Percentiles rank a stretch among this genome's conserved stretches.
Evolutionary conservation across 2,797 vertebrate species (phyloP).

Genomic region (Decapterus maruadsi): DNA sequence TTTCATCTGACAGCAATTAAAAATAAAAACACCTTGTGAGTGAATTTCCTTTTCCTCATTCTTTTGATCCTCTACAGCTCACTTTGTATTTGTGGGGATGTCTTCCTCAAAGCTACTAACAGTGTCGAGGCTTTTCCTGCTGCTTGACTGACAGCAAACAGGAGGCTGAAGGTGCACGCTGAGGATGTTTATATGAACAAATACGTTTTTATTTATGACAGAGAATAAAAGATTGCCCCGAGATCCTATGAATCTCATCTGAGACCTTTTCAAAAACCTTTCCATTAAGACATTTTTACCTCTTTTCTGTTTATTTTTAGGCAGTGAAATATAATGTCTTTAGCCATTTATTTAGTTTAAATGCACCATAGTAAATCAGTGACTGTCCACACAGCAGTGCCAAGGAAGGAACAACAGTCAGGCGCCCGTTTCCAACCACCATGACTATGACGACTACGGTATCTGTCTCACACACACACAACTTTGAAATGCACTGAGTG

Average conservation of each 20-base stretch:
- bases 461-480: not conserved
- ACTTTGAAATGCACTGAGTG: conserved; percentile 13
- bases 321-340: not conserved
- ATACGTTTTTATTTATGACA: not conserved
- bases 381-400: not conserved
- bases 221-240: not conserved
- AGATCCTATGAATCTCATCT: not conserved
- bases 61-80: not conserved
- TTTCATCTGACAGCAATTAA: not conserved
- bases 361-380: not conserved
- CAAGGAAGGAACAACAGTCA: not conserved
- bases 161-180: not conserved
- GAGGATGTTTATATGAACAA: conserved; percentile 1
- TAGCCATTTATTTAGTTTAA: not conserved
- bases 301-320: not conserved
- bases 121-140: not conserved
- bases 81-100: not conserved
- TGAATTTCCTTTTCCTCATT: not conserved
- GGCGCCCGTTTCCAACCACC: not conserved
- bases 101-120: not conserved
- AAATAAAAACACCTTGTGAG: not conserved
- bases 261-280: not conserved
- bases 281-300: not conserved
- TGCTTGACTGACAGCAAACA: not conserved
- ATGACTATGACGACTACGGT: conserved; percentile 4